Conservation (phyloP, 1,140 invertebrate genomes). For the Zaprionus lachaisei region DNA sequence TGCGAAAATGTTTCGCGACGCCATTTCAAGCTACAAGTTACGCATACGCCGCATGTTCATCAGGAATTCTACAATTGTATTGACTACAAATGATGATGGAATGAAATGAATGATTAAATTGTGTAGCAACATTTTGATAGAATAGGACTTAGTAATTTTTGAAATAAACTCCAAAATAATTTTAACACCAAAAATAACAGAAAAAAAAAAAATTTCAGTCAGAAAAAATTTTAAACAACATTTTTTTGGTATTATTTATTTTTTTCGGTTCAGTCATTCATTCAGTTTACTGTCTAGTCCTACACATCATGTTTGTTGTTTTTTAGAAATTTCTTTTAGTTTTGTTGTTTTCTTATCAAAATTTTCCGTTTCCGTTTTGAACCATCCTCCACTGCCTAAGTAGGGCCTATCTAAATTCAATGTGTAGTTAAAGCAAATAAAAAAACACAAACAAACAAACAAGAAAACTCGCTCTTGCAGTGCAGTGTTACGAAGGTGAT, state of each 20-base stretch:
- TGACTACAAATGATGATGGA: neutral
- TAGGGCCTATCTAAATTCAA: constrained; percentile 67
- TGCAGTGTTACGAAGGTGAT: constrained; percentile 60
- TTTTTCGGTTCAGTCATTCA: constrained; percentile 14
- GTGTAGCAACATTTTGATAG: neutral
- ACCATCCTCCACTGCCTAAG: constrained; percentile 57
- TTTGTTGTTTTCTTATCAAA: constrained; percentile 67
- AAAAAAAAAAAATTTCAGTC: neutral
- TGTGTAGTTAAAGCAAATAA: constrained; percentile 59
- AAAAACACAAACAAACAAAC: constrained; percentile 12
- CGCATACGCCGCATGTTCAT: constrained; percentile 29
- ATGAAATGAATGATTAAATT: constrained; percentile 2
- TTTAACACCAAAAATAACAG: neutral
- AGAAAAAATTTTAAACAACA: neutral
- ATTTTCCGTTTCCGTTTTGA: constrained; percentile 52
- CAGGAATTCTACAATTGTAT: neutral
- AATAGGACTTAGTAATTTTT: neutral
- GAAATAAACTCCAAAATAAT: neutral
- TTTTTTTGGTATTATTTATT: neutral
- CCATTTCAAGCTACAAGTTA: constrained; percentile 23
- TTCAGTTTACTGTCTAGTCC: constrained; percentile 57
- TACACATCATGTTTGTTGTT: constrained; percentile 71
- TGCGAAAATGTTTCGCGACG: constrained; percentile 25
- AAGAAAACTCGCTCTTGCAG: constrained; percentile 48
- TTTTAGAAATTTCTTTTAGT: constrained; percentile 70